Evolutionary conservation across 2,888 invertebrate species (phyloP).

Genomic region (Didymodactylos carnosus): DNA sequence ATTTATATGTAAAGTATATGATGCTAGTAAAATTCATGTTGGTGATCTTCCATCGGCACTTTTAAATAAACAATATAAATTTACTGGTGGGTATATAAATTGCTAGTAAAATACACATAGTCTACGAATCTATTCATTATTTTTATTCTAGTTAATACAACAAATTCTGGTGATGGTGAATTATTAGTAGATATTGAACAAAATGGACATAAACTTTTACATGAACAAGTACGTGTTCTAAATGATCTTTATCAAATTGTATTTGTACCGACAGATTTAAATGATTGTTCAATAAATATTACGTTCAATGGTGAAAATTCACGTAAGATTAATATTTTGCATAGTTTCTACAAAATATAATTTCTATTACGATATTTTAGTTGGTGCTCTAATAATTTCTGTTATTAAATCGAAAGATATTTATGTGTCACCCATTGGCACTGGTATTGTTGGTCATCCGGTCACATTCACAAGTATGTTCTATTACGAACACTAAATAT

Average conservation of each 20-base stretch:
- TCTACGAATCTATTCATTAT: too few relatives aligned
- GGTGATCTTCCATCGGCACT: background rate
- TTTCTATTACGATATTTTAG: background rate
- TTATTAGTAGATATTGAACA: background rate
- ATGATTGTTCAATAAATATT: background rate
- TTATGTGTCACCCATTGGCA: background rate
- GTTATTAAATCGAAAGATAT: background rate
- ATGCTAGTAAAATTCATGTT: background rate
- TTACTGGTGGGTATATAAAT: background rate
- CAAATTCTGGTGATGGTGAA: background rate
- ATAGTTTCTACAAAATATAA: background rate
- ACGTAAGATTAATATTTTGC: background rate
- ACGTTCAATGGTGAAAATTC: background rate
- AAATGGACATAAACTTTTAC: background rate
- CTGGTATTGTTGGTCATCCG: background rate
- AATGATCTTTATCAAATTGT: background rate
- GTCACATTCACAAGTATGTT: background rate
- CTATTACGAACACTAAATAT: too few relatives aligned
- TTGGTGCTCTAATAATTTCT: background rate
- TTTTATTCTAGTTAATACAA: background rate
- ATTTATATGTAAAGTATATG: background rate
- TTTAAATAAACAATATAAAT: background rate
- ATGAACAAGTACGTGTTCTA: background rate
- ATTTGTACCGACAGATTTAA: background rate
- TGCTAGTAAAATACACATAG: too few relatives aligned